Evolutionary conservation across 1,140 invertebrate species (phyloP), one percentile per base, ranked within the genome.

Genomic region (Pogonomyrmex californicus): DNA sequence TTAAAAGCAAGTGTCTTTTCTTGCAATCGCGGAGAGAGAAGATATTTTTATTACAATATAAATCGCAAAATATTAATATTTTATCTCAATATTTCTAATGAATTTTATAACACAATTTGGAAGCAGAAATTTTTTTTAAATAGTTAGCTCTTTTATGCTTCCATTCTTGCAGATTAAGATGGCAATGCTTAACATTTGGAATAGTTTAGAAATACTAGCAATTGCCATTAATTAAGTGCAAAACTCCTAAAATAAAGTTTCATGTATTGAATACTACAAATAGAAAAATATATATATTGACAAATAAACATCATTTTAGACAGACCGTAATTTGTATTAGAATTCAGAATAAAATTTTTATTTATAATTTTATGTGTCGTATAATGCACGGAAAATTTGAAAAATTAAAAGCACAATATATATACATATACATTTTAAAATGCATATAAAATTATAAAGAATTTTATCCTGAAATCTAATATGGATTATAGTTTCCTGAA

Each of bases 61-160:
- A 38, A 65, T 66, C 60, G 60, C 47, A 79, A 47, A 4, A 36
- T 30, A 66, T 77, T 33, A 38, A 30, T 30, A 36, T 33, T 3
- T 5, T 51, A 30, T 30, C 33, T 51, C 38, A 14, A 44, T 5
- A 2, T 62, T 36, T 65, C 23, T 47, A 33, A 44, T 4, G 17
- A 78, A 65, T 30, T 79, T 54, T 54, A 54, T 38, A 68, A 66
- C 66, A 68, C n/a, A 68, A 63, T 65, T 44, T 78, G 41, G 75
- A 77, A 79, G 60, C 33, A 41, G 5, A 66, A 54, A 54, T 79
- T 68, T 6, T 5, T 12, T 41, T 79, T 9, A 6, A 4, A 66
- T 51, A n/a, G 38, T 41, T 33, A 33, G 6, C 1, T 33, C 47
- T 54, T 79, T 30, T 68, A 51, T 54, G 47, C 36, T 33, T 54